These are phyloP conservation scores for Stratiolaelaps scimitus DNA, from an alignment of 1,140 invertebrate genomes.

Conservation along the genomic window DNA sequence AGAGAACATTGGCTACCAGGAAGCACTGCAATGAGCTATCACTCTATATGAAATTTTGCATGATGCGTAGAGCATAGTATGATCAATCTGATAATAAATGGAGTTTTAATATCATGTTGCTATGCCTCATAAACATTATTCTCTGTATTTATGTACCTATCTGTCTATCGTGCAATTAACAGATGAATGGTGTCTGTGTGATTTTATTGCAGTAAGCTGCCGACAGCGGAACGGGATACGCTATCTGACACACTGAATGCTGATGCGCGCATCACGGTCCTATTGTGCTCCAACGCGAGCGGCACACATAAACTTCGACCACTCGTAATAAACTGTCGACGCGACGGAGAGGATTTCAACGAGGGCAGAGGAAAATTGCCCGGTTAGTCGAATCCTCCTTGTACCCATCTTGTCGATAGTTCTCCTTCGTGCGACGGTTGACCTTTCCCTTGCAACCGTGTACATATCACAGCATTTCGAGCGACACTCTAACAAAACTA, in stretches of 20 bases:
- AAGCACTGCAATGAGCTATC: too few relatives aligned
- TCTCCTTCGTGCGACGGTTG: too few relatives aligned
- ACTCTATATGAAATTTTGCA: too few relatives aligned
- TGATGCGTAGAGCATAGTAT: too few relatives aligned
- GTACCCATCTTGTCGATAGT: too few relatives aligned
- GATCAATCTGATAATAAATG: neutral
- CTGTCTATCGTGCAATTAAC: too few relatives aligned
- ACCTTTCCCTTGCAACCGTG: too few relatives aligned
- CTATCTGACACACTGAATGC: constrained; percentile 16
- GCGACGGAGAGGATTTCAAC: constrained; percentile 24
- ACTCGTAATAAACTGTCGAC: constrained; percentile 26
- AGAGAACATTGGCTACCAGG: too few relatives aligned
- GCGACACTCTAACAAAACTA: too few relatives aligned
- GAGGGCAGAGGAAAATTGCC: constrained; percentile 12
- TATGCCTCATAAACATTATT: neutral
- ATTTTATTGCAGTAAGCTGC: constrained; percentile 21
- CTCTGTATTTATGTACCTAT: neutral
- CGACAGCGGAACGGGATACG: constrained; percentile 4
- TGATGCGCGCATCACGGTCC: constrained; percentile 27
- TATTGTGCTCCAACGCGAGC: constrained; percentile 28
- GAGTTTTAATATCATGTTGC: neutral
- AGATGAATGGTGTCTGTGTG: too few relatives aligned
- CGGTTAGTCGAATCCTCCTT: neutral
- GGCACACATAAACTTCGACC: constrained; percentile 24
- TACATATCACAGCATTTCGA: too few relatives aligned